These are phyloP conservation scores for Mactromeris polynyma DNA, from an alignment of 2,888 invertebrate genomes.

Conservation along the genomic window DNA sequence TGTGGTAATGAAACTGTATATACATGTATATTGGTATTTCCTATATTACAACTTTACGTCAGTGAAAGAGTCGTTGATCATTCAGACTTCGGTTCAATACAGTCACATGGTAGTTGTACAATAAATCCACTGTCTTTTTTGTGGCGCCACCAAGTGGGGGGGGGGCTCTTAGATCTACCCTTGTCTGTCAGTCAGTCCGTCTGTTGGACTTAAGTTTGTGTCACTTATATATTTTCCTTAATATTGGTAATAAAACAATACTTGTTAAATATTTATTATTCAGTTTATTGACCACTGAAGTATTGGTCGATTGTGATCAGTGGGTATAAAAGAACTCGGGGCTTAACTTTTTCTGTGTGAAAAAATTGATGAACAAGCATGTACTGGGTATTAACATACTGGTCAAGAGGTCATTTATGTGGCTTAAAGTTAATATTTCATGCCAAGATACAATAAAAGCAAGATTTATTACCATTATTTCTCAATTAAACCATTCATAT, in stretches of 20 bases:
- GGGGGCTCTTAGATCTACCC: no score
- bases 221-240: no score
- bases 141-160: no score
- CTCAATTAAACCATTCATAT: not conserved
- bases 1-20: not conserved
- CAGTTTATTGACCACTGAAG: not conserved
- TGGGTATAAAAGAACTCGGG: not conserved
- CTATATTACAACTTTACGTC: no score
- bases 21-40: no score
- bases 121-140: no score
- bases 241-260: not conserved
- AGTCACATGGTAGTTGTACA: no score
- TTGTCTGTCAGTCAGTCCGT: no score
- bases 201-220: no score
- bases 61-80: no score
- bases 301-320: not conserved
- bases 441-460: not conserved
- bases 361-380: not conserved
- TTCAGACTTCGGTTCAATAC: no score
- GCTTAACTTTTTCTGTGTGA: not conserved
- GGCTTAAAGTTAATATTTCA: not conserved
- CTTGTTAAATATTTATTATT: not conserved
- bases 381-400: not conserved
- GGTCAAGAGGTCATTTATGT: constrained; percentile 1
- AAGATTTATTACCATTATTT: not conserved